A percentile compares a stretch with the other conserved stretches of the same genome.
These are phyloP conservation scores for Motacilla alba DNA, from an alignment of 2,113 vertebrate species.

Conservation along the genomic window DNA sequence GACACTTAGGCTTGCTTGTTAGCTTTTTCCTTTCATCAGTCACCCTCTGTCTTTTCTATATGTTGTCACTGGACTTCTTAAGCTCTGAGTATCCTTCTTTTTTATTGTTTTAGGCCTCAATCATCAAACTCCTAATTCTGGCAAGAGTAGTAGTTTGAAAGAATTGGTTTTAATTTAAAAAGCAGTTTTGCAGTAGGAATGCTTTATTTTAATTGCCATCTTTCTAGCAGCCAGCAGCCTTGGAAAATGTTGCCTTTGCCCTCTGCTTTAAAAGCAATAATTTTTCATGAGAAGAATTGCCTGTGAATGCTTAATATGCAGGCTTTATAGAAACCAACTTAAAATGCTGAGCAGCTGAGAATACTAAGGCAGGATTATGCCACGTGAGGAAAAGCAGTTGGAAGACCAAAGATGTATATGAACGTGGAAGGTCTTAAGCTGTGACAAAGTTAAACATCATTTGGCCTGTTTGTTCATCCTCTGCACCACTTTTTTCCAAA, in stretches of 20 bases:
- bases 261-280: not conserved
- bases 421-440: not conserved
- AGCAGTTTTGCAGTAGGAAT: not conserved
- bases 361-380: not conserved
- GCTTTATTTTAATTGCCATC: not conserved
- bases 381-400: not conserved
- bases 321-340: not conserved
- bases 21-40: not conserved
- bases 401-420: not conserved
- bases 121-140: not conserved
- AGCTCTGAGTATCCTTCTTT: not conserved
- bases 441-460: not conserved
- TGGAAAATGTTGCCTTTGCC: not conserved
- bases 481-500: not conserved
- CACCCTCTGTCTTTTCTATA: not conserved
- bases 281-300: not conserved
- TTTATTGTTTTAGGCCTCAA: not conserved
- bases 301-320: not conserved
- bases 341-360: constrained; percentile 3
- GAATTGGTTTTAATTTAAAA: not conserved
- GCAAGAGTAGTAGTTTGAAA: not conserved
- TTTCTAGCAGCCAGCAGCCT: not conserved
- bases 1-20: not conserved
- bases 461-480: not conserved
- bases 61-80: not conserved